These are phyloP conservation scores for Collichthys lucidus DNA, from an alignment of 2,113 vertebrate species.

Conservation along the genomic window DNA sequence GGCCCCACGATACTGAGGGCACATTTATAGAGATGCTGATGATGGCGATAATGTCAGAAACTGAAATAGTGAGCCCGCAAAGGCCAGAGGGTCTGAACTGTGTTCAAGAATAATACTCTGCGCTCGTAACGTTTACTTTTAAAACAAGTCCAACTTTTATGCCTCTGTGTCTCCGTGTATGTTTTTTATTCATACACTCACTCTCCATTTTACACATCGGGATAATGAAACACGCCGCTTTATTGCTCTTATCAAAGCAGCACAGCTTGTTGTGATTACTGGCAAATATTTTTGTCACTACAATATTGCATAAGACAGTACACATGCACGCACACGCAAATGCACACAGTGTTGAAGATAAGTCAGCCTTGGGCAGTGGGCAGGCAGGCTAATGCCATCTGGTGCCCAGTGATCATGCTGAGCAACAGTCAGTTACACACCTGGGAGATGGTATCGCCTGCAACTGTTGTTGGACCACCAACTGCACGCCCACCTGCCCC, in stretches of 20 bases:
- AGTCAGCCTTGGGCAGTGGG: conserved; percentile 56
- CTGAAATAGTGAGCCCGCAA: conserved; percentile 10
- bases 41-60: conserved; percentile 16
- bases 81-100: conserved; percentile 4
- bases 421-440: conserved; percentile 71
- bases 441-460: conserved; percentile 70
- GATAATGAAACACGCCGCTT: conserved; percentile 26
- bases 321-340: conserved; percentile 36
- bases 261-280: conserved; percentile 49
- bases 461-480: conserved; percentile 70
- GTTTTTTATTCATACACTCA: conserved; percentile 19
- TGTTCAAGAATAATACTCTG: background rate
- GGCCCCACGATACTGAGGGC: background rate
- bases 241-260: conserved; percentile 41
- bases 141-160: conserved; percentile 8
- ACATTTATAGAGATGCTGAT: background rate
- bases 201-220: conserved; percentile 11
- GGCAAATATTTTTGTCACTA: conserved; percentile 26
- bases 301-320: conserved; percentile 32
- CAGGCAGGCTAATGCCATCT: conserved; percentile 67
- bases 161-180: conserved; percentile 11
- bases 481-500: conserved; percentile 74
- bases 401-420: conserved; percentile 71
- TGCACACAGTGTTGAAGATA: conserved; percentile 49
- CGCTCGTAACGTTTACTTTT: conserved; percentile 8